Percentiles rank a stretch among this genome's conserved stretches.
These are phyloP conservation scores for Hypomecis punctinalis DNA, from an alignment of 2,888 invertebrate genomes.

Conservation along the genomic window DNA sequence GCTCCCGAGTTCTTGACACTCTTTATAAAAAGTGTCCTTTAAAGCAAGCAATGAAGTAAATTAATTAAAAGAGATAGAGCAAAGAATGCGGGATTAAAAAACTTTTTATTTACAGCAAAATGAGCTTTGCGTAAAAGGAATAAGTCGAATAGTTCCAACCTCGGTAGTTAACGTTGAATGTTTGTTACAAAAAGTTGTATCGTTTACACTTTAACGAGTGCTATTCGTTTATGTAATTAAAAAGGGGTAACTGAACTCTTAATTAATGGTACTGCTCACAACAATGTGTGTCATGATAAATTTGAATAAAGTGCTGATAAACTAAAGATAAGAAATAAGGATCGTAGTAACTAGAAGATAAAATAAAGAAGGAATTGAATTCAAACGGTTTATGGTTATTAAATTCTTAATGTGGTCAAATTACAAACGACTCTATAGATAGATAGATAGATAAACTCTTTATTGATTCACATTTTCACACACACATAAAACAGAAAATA, in stretches of 20 bases:
- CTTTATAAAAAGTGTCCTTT: conserved; percentile 9
- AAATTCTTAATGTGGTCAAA: too few species aligned
- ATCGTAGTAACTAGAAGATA: too few species aligned
- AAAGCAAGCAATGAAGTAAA: conserved; percentile 16
- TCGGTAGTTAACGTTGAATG: conserved; percentile 2
- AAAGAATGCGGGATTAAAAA: conserved; percentile 24
- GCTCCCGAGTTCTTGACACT: neutral
- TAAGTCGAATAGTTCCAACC: conserved; percentile 7
- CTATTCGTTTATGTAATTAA: conserved; percentile 57
- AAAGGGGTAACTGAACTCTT: conserved; percentile 58
- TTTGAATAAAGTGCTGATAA: conserved; percentile 38
- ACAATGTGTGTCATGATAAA: conserved; percentile 49
- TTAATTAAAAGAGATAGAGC: conserved; percentile 18
- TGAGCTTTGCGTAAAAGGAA: conserved; percentile 17
- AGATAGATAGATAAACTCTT: too few species aligned
- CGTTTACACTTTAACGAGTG: conserved; percentile 47
- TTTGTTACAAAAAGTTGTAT: conserved; percentile 32
- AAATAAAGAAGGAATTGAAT: too few species aligned
- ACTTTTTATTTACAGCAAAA: conserved; percentile 9
- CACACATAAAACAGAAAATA: too few species aligned
- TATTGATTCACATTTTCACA: too few species aligned
- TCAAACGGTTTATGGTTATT: too few species aligned
- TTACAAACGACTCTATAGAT: too few species aligned
- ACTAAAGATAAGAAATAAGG: conserved; percentile 24
- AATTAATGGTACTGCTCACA: conserved; percentile 51